Evolutionary conservation across 2,888 invertebrate species (phyloP).

Genomic region (Mesochorus sp.): DNA sequence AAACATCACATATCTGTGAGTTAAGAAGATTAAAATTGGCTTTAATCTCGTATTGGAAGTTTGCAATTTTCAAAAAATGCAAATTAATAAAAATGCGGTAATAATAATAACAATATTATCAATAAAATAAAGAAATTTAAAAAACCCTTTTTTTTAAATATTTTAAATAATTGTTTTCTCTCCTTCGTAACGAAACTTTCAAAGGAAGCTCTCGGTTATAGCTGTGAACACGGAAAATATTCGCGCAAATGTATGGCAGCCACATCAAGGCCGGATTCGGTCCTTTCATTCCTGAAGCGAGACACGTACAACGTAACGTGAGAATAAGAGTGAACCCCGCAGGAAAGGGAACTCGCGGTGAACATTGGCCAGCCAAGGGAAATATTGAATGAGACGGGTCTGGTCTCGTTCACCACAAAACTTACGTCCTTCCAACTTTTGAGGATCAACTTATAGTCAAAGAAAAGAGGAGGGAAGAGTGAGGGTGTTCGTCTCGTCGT

Average conservation of each 20-base stretch:
- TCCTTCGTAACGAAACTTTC: not conserved
- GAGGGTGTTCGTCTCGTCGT: not conserved
- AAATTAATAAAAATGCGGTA: too few relatives aligned
- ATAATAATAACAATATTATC: not conserved
- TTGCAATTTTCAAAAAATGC: too few relatives aligned
- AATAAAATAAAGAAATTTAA: not conserved
- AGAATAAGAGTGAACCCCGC: constrained; percentile 27
- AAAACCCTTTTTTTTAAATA: not conserved
- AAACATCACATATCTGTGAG: too few relatives aligned
- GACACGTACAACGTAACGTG: constrained; percentile 48
- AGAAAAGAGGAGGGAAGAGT: not conserved
- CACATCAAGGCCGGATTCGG: constrained; percentile 21
- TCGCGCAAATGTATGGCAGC: not conserved
- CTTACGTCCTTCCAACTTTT: constrained; percentile 9
- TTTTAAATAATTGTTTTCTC: not conserved
- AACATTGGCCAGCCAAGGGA: not conserved
- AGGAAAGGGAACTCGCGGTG: not conserved
- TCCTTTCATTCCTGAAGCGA: constrained; percentile 45
- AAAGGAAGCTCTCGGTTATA: not conserved
- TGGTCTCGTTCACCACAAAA: not conserved
- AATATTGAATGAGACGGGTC: not conserved
- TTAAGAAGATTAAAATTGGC: too few relatives aligned
- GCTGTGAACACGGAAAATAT: constrained; percentile 28
- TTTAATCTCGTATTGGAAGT: too few relatives aligned
- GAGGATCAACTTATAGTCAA: not conserved